Conservation (phyloP, 1,140 invertebrate species). For the Drosophila grimshawi region DNA sequence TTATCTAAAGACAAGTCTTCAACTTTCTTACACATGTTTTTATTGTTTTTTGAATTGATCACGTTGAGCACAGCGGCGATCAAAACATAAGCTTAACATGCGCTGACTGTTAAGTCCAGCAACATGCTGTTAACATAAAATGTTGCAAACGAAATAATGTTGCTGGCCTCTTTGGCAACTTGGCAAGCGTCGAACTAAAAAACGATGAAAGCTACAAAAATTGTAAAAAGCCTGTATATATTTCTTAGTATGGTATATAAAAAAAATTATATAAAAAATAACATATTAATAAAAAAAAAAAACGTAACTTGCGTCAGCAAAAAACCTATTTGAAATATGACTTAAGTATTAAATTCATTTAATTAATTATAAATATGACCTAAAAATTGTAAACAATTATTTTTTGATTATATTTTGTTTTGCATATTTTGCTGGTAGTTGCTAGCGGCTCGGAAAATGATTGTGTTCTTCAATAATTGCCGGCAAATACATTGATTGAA, state of each 20-base stretch:
- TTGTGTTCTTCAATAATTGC: conserved; percentile 60
- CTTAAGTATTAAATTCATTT: neutral
- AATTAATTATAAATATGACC: conserved; percentile 5
- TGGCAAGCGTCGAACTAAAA: too few relatives aligned
- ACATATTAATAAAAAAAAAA: neutral
- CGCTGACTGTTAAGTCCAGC: neutral
- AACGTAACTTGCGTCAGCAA: neutral
- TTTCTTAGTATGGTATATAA: too few relatives aligned
- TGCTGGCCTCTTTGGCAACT: neutral
- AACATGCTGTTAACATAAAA: conserved; percentile 25
- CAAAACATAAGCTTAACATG: neutral
- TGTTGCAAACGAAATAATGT: conserved; percentile 23
- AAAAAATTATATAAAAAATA: neutral
- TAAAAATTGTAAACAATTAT: neutral
- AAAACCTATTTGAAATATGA: neutral
- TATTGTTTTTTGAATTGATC: too few relatives aligned
- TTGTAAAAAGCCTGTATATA: neutral
- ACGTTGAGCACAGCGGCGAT: neutral
- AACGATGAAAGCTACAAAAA: too few relatives aligned
- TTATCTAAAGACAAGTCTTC: too few relatives aligned
- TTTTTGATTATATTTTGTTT: neutral
- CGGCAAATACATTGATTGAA: conserved; percentile 66
- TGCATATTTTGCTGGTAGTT: neutral
- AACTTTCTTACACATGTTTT: neutral
- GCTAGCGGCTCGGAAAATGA: conserved; percentile 5